A percentile compares a stretch with the other conserved stretches of the same genome.
These are phyloP conservation scores for Tachuris rubrigastra DNA, from an alignment of 2,113 vertebrate genomes.

Conservation along the genomic window DNA sequence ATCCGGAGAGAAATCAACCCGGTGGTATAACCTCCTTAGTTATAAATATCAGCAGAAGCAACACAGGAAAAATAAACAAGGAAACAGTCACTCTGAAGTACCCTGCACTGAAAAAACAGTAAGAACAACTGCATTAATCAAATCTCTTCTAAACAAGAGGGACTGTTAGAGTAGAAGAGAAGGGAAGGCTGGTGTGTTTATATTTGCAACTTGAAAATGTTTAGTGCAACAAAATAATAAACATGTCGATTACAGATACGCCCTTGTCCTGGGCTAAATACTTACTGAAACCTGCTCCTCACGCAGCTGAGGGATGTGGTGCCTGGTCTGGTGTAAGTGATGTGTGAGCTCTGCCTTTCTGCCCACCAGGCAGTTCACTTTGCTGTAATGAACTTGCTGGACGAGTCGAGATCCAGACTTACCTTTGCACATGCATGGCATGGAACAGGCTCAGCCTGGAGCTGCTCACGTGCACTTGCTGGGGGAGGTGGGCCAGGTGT, in stretches of 20 bases:
- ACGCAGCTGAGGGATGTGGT: background rate
- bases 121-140: constrained; percentile 6
- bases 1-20: constrained; percentile 82
- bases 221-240: background rate
- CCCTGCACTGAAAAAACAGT: constrained; percentile 67
- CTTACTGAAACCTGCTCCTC: background rate
- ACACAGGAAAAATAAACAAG: constrained; percentile 69
- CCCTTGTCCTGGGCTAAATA: background rate
- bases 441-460: background rate
- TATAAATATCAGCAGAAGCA: constrained; percentile 81
- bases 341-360: background rate
- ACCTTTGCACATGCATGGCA: background rate
- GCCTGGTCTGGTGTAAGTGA: background rate
- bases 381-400: background rate
- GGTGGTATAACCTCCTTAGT: constrained; percentile 94
- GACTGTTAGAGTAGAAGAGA: background rate
- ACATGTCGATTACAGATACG: background rate
- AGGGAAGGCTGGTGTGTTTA: background rate
- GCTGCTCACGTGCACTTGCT: background rate
- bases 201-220: background rate
- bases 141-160: background rate
- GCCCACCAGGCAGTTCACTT: background rate
- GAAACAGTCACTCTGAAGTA: constrained; percentile 26
- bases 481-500: background rate
- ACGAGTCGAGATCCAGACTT: background rate